Evolutionary conservation across 2,888 invertebrate species (phyloP).

Genomic region (Apodemia mormo): DNA sequence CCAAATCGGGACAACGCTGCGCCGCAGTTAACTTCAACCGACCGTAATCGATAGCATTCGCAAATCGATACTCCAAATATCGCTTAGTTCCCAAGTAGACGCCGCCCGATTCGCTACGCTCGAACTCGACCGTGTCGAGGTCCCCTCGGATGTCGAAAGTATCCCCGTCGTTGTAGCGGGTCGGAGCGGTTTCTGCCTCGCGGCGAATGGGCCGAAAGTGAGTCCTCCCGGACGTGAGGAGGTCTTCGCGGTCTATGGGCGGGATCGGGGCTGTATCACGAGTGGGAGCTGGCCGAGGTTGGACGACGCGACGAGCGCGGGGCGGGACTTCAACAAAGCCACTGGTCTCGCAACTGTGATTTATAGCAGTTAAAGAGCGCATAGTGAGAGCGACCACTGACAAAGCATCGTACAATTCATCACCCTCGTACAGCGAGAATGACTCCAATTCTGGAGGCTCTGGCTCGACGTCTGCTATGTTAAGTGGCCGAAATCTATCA

Average conservation of each 20-base stretch:
- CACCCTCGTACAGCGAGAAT: constrained; percentile 63
- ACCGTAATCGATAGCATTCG: constrained; percentile 64
- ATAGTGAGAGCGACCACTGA: constrained; percentile 62
- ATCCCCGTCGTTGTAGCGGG: constrained; percentile 85
- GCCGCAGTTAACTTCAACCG: constrained; percentile 60
- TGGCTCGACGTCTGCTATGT: constrained; percentile 47
- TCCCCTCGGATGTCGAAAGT: constrained; percentile 85
- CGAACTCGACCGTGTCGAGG: constrained; percentile 84
- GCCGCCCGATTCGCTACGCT: constrained; percentile 85
- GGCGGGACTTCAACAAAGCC: constrained; percentile 83
- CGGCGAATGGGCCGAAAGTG: constrained; percentile 92
- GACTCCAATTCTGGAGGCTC: constrained; percentile 49
- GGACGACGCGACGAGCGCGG: constrained; percentile 75
- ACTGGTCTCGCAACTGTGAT: constrained; percentile 83
- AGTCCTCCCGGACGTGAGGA: constrained; percentile 88
- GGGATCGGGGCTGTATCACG: constrained; percentile 57
- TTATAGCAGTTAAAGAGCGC: constrained; percentile 81
- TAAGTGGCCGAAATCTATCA: constrained; percentile 56
- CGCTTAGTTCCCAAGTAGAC: constrained; percentile 78
- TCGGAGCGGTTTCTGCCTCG: constrained; percentile 57
- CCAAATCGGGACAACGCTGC: constrained; percentile 62
- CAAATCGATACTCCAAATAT: constrained; percentile 77
- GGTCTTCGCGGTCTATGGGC: constrained; percentile 85
- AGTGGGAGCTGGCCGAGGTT: constrained; percentile 64
- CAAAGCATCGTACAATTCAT: constrained; percentile 66